Conservation (phyloP, 2,113 vertebrate species). For the Rhea americana region DNA sequence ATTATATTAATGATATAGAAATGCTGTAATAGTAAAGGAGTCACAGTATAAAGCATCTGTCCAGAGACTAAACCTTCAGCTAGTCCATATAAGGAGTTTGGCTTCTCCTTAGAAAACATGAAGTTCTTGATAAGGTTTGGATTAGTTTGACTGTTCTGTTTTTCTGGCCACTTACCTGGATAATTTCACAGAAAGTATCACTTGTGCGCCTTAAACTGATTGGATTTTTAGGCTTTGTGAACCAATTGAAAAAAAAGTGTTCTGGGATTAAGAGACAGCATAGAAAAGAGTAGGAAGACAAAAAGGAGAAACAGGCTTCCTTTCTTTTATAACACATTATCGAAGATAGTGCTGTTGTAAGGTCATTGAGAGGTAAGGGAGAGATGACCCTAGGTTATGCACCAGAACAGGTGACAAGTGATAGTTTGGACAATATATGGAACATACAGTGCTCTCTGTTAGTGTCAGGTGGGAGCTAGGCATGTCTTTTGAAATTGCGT, state of each 20-base stretch:
- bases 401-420: conserved; percentile 1
- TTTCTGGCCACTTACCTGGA: neutral
- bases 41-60: neutral
- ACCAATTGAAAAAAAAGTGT: neutral
- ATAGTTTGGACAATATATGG: neutral
- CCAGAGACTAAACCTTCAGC: neutral
- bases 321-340: neutral
- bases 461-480: neutral
- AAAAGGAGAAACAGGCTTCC: neutral
- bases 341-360: neutral
- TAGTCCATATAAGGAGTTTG: neutral
- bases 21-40: neutral
- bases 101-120: neutral
- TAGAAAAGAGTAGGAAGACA: neutral
- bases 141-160: neutral
- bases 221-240: neutral
- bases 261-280: neutral
- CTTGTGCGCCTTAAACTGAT: neutral
- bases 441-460: neutral
- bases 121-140: neutral
- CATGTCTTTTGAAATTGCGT: neutral
- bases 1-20: neutral
- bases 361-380: conserved; percentile 15
- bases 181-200: neutral
- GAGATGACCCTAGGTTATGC: neutral